phyloP scores from a whole-genome alignment of 1,140 invertebrate genomes.

The Dinothrombium tinctorium region DNA sequence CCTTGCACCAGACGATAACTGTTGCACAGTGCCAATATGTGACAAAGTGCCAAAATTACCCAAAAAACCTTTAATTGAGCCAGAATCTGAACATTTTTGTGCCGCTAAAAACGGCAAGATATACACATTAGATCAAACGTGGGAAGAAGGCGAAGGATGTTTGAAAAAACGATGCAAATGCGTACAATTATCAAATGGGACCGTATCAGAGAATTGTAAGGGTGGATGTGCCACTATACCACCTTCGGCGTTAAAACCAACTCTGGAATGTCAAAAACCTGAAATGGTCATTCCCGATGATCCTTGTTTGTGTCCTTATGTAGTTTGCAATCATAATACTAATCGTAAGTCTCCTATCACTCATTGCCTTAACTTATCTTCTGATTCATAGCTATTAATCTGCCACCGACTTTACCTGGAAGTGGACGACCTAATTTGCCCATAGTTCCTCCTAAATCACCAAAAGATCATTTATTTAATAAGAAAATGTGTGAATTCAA shows the following conservation, averaged over 20 bases:
- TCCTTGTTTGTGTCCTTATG: constrained; percentile 16
- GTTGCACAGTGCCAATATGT: constrained; percentile 56
- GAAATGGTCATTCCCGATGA: constrained; percentile 15
- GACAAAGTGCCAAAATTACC: constrained; percentile 38
- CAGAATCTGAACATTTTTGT: constrained; percentile 20
- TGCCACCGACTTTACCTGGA: background rate
- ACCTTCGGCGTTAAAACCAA: constrained; percentile 12
- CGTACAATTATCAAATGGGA: constrained; percentile 12
- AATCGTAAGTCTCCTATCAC: background rate
- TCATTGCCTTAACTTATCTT: background rate
- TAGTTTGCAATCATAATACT: constrained; percentile 15
- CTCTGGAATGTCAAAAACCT: constrained; percentile 14
- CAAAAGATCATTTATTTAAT: too few relatives aligned
- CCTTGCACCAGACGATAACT: constrained; percentile 45
- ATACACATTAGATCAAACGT: constrained; percentile 13
- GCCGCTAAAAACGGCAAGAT: constrained; percentile 30
- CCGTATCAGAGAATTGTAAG: constrained; percentile 13
- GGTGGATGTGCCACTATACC: constrained; percentile 15
- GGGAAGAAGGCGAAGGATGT: constrained; percentile 13
- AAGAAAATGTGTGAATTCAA: constrained; percentile 30
- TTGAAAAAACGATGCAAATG: constrained; percentile 14
- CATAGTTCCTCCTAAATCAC: too few relatives aligned
- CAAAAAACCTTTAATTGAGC: constrained; percentile 17
- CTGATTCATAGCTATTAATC: background rate
- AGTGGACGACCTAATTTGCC: background rate